Base-by-base conservation (phyloP, 2,888 invertebrate genomes). In the Platycnemis pennipes region DNA sequence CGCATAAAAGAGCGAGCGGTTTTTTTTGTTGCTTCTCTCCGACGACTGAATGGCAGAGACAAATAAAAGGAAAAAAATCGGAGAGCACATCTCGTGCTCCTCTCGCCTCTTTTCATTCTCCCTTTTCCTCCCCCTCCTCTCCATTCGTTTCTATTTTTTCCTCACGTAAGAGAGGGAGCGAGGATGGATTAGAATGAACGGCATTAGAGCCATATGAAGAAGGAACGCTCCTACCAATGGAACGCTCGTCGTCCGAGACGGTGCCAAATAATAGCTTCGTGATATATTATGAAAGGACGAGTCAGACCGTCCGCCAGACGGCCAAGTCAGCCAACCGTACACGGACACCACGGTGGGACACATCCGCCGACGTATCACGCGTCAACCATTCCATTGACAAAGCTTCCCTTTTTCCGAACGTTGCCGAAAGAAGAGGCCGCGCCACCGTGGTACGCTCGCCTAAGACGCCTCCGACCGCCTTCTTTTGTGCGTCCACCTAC, bases 251-350 rank as follows among this genome's bases (percentile, higher is more conserved):
- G 77, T 37, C 11, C 8, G 13, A 89, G 37, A 89, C 22, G 87
- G 45, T 46, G 87, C 87, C 87, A 44, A 44, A 45, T 31, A 63
- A 63, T 63, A n/a, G 63, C 44, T 31, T 63, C 91, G 91, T 91
- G 91, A 91, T 91, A 91, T 91, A 91, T 91, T 63, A 91, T 69
- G 91, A 91, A 91, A 91, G 91, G 63, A n/a, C 44, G 69, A 56
- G 91, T 63, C 45, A 45, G n/a, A 45, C 42, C 69, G 37, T 13
- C 91, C 63, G 63, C 44, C 91, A 89, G 42, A 22, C 63, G 44
- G n/a, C 42, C 42, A n/a, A 91, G 44, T 44, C 42, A 37, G 42
- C 89, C 89, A 89, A 56, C 63, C 63, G 91, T 45, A 77, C 77
- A 31, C 31, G 11, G 91, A 44, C 91, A 45, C 63, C 91, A 63